phyloP scores from a whole-genome alignment of 1,140 invertebrate genomes.

The Drosophila neocordata region DNA sequence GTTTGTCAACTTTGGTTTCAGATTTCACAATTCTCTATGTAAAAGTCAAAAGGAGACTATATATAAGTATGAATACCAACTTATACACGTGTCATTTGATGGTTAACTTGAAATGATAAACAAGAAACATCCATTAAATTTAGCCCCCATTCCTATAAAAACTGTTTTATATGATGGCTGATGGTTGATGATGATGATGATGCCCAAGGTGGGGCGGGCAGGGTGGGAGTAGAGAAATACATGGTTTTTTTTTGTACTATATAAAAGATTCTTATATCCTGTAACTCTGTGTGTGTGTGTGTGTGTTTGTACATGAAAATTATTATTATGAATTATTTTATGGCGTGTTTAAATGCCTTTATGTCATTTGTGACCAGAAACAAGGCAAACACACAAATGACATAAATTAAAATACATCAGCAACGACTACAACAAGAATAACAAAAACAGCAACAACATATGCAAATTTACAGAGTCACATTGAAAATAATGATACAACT shows the following conservation, averaged over 20 bases:
- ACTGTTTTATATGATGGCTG: background rate
- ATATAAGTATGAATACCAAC: background rate
- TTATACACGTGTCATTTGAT: conserved; percentile 34
- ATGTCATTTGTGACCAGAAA: conserved; percentile 58
- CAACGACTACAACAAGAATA: conserved; percentile 4
- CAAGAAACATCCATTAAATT: conserved; percentile 57
- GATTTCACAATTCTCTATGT: background rate
- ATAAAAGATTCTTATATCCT: conserved; percentile 33
- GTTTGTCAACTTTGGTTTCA: background rate
- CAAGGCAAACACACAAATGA: conserved; percentile 58
- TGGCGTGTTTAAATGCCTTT: conserved; percentile 74
- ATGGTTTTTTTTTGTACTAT: background rate
- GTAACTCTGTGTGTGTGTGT: conserved; percentile 29
- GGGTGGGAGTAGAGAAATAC: background rate
- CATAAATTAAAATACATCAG: conserved; percentile 50
- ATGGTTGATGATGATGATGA: conserved; percentile 1
- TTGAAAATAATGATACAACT: conserved; percentile 62
- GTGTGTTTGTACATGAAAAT: conserved; percentile 40
- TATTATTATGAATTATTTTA: conserved; percentile 74
- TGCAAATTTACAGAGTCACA: conserved; percentile 36
- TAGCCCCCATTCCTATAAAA: conserved; percentile 40
- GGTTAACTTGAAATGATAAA: conserved; percentile 52
- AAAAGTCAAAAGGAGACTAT: background rate
- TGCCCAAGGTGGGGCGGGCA: background rate
- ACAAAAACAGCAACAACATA: conserved; percentile 17